These are phyloP conservation scores for Gracilinanus agilis DNA, from an alignment of 2,113 vertebrate species.

Conservation along the genomic window DNA sequence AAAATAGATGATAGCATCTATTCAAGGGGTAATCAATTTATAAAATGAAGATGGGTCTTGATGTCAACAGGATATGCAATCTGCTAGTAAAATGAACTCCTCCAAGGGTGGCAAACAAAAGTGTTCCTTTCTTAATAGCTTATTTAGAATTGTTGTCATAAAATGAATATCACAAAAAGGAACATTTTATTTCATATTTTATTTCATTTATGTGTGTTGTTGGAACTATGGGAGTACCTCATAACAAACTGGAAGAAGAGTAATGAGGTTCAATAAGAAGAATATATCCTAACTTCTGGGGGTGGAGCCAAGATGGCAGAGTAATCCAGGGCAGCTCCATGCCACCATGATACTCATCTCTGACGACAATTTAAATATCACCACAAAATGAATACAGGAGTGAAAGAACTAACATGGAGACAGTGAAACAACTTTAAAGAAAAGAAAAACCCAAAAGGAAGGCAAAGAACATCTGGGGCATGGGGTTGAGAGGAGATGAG, in stretches of 20 bases:
- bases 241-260: neutral
- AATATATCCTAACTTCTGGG: neutral
- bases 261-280: neutral
- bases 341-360: too few relatives aligned
- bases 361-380: too few relatives aligned
- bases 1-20: neutral
- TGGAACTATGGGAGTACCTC: fast-evolving
- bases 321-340: too few relatives aligned
- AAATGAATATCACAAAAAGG: neutral
- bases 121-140: neutral
- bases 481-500: too few relatives aligned
- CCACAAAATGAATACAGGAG: too few relatives aligned
- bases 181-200: constrained; percentile 19
- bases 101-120: neutral
- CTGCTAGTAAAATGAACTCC: neutral
- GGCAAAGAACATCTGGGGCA: too few relatives aligned
- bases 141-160: neutral
- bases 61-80: constrained; percentile 45
- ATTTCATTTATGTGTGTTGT: too few relatives aligned
- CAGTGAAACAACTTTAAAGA: too few relatives aligned
- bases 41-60: neutral
- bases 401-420: too few relatives aligned
- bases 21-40: neutral
- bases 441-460: too few relatives aligned
- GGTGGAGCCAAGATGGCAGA: too few relatives aligned